Base-by-base conservation (phyloP, 2,113 vertebrate genomes). In the Haplochromis burtoni region DNA sequence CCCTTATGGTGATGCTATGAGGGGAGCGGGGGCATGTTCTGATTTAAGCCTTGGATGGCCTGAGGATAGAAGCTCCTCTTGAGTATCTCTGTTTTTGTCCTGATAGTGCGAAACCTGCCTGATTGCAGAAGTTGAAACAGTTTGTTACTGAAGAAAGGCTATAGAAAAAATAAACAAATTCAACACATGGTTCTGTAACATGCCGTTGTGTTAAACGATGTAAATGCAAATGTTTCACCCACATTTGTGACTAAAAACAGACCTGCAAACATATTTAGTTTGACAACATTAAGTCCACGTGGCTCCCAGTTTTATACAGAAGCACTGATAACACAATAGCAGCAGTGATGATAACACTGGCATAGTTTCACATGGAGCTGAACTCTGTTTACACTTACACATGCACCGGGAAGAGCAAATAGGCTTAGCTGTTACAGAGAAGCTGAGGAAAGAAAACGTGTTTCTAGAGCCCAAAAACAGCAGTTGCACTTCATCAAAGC, bases 361-460 rank as follows among this genome's bases (percentile, higher is more conserved):
- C 61, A 38, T 35, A 12, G 1, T 63, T 63, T 63, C 4, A 63
- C 6, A 1, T 35, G 31, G 31, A 63, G 31, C 10, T 10, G 17
- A 35, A n/a, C 59, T n/a, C 10, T 63, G 31, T 63, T 63, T 63
- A 12, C 17, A 63, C 59, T 63, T 63, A 63, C 2, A 63, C 31
- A 35, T 1, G 6, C 10, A 63, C 31, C 2, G 17, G 31, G 59
- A 63, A 63, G 59, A 63, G 59, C 31, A n/a, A 63, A 63, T 3
- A 63, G 17, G 2, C 29, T 7, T 35, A 11, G 31, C 59, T 63
- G 59, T 63, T 63, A 8, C 10, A 0, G 10, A 63, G 59, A 63
- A 1, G 1, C 4, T 5, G 59, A 12, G 17, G 31, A 63, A 63
- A 63, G 31, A 35, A 63, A 63, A n/a, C 0, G 0, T 63, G 59